Evolutionary conservation across 1,140 invertebrate species (phyloP).

Genomic region (Battus philenor): DNA sequence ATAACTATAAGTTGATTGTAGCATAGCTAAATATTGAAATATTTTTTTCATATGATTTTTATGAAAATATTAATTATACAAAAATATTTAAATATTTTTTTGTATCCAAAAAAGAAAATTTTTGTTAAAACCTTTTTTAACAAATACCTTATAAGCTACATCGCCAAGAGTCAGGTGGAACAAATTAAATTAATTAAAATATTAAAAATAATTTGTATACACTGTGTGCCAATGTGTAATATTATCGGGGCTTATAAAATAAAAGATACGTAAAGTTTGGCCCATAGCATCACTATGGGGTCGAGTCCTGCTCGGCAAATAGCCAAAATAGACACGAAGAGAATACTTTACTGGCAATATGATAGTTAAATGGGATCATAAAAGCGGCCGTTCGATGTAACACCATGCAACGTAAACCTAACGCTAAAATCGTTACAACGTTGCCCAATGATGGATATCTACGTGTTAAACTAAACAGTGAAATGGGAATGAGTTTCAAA

Average conservation of each 20-base stretch:
- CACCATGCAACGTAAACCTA: neutral
- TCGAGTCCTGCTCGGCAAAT: slow-evolving; percentile 7
- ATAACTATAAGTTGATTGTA: too few species aligned
- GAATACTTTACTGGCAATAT: slow-evolving; percentile 9
- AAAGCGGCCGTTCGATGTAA: neutral
- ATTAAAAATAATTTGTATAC: too few species aligned
- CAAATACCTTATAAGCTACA: too few species aligned
- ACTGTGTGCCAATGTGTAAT: too few species aligned
- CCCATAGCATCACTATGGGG: slow-evolving; percentile 3
- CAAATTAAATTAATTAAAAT: too few species aligned
- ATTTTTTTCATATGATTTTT: too few species aligned
- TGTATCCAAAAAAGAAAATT: too few species aligned
- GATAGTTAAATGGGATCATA: slow-evolving; percentile 8
- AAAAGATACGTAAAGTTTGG: slow-evolving; percentile 5
- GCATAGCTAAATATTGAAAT: too few species aligned
- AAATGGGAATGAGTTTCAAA: slow-evolving; percentile 2
- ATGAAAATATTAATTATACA: too few species aligned
- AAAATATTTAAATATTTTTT: too few species aligned
- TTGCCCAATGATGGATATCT: slow-evolving; percentile 3
- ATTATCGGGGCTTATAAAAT: slow-evolving; percentile 5
- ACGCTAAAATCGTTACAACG: slow-evolving; percentile 2
- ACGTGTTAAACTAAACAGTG: slow-evolving; percentile 4
- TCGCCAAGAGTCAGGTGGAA: too few species aligned
- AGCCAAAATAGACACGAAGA: slow-evolving; percentile 11
- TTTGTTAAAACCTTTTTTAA: too few species aligned